A percentile compares a stretch with the other conserved stretches of the same genome.
phyloP scores from a whole-genome alignment of 2,888 invertebrate species.

The Phalera bucephala region DNA sequence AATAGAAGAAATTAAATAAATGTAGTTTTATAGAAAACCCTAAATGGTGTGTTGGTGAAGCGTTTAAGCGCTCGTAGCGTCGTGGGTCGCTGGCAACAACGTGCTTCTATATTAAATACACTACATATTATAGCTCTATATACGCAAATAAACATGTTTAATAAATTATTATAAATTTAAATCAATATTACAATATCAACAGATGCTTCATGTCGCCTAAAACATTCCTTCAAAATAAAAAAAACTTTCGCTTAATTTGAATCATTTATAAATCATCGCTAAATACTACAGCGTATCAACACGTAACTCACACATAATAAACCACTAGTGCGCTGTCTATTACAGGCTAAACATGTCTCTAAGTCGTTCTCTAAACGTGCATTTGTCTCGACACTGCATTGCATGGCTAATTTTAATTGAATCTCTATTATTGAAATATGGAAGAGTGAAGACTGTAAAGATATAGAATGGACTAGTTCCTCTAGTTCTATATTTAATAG shows the following conservation, averaged over 20 bases:
- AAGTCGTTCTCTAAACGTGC: slow-evolving; percentile 71
- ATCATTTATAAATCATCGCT: slow-evolving; percentile 39
- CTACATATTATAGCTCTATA: slow-evolving; percentile 36
- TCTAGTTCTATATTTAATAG: slow-evolving; percentile 53
- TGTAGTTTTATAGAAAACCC: slow-evolving; percentile 20
- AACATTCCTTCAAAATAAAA: slow-evolving; percentile 66
- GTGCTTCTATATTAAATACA: slow-evolving; percentile 39
- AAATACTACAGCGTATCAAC: slow-evolving; percentile 52
- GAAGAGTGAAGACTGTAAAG: slow-evolving; percentile 78
- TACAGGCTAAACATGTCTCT: slow-evolving; percentile 55
- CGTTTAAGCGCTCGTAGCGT: slow-evolving; percentile 39
- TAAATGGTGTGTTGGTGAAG: slow-evolving; percentile 42
- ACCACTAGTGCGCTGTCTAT: slow-evolving; percentile 67
- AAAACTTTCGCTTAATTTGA: slow-evolving; percentile 39
- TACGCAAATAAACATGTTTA: slow-evolving; percentile 23
- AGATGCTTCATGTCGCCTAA: slow-evolving; percentile 67
- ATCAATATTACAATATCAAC: slow-evolving; percentile 42
- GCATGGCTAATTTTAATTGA: slow-evolving; percentile 39
- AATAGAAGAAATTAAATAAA: slow-evolving; percentile 11
- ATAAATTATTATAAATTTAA: slow-evolving; percentile 36
- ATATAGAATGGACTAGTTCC: slow-evolving; percentile 56
- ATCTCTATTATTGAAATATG: slow-evolving; percentile 71
- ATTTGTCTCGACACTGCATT: slow-evolving; percentile 54
- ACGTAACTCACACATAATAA: slow-evolving; percentile 62
- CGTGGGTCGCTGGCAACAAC: slow-evolving; percentile 35